A percentile compares a stretch with the other conserved stretches of the same genome.
These are phyloP conservation scores for Alloplasta piceator DNA, from an alignment of 2,888 invertebrate genomes.

Conservation along the genomic window DNA sequence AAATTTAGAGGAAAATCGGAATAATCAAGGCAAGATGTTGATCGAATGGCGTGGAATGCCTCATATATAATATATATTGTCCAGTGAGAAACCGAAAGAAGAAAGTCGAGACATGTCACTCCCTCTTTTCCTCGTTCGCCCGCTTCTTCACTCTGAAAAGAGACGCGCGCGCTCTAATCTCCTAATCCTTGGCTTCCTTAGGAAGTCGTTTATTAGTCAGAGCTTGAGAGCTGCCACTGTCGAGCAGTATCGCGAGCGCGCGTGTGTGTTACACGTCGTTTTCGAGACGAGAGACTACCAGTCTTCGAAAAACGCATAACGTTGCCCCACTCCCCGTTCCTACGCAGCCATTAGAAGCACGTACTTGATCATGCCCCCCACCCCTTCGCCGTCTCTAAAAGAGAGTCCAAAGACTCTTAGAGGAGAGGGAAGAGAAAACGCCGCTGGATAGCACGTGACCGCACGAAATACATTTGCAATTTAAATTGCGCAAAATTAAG, in stretches of 20 bases:
- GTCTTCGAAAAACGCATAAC: constrained; percentile 59
- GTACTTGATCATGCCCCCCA: constrained; percentile 63
- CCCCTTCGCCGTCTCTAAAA: neutral
- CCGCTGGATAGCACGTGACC: too few species aligned
- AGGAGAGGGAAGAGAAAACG: too few species aligned
- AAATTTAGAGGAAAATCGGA: too few species aligned
- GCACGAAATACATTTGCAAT: too few species aligned
- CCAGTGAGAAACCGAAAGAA: constrained; percentile 49
- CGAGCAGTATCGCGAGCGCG: constrained; percentile 42
- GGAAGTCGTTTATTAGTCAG: constrained; percentile 83
- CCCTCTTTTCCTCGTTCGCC: constrained; percentile 47
- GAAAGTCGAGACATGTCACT: constrained; percentile 69
- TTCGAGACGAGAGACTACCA: constrained; percentile 64
- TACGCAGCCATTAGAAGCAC: constrained; percentile 64
- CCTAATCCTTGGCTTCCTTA: constrained; percentile 83
- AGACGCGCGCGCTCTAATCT: constrained; percentile 78
- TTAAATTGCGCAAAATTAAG: too few species aligned
- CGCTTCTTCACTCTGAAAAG: constrained; percentile 46
- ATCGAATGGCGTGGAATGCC: too few species aligned
- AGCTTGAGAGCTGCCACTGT: constrained; percentile 68
- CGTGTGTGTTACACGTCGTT: constrained; percentile 64
- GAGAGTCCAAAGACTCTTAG: too few species aligned
- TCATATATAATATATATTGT: too few species aligned
- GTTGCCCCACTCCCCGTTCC: neutral
- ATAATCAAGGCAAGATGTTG: too few species aligned